Percentiles rank a stretch among this genome's conserved stretches.
Evolutionary conservation across 2,888 invertebrate genomes (phyloP).

Genomic region (Lymantria monacha): DNA sequence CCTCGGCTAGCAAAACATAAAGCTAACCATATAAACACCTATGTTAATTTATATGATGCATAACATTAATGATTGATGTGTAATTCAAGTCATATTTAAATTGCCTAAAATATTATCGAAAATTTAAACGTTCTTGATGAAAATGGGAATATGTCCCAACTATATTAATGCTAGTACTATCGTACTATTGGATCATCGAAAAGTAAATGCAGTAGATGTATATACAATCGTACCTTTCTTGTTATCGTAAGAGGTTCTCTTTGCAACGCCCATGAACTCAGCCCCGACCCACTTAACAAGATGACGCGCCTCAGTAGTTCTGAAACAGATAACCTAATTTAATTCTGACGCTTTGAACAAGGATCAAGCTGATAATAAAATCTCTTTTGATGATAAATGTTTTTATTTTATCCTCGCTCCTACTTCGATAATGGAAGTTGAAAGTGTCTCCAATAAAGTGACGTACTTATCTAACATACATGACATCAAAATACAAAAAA

Average conservation of each 20-base stretch:
- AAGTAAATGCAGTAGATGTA: constrained; percentile 28
- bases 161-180: too few relatives aligned
- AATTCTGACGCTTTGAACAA: constrained; percentile 61
- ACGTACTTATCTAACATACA: too few relatives aligned
- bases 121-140: too few relatives aligned
- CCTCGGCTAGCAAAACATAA: too few relatives aligned
- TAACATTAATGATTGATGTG: too few relatives aligned
- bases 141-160: too few relatives aligned
- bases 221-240: constrained; percentile 74
- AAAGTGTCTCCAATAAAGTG: background rate
- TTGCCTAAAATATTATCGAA: too few relatives aligned
- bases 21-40: too few relatives aligned
- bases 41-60: too few relatives aligned
- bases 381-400: constrained; percentile 25
- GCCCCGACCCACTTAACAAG: constrained; percentile 93
- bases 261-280: constrained; percentile 96
- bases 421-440: constrained; percentile 29
- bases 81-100: too few relatives aligned
- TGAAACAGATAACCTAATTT: constrained; percentile 81
- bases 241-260: constrained; percentile 91
- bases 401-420: constrained; percentile 27
- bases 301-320: constrained; percentile 94
- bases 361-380: constrained; percentile 55
- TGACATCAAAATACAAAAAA: too few relatives aligned
- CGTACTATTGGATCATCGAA: background rate